Base-by-base conservation (phyloP, 2,113 vertebrate species). In the Oncorhynchus kisutch region DNA sequence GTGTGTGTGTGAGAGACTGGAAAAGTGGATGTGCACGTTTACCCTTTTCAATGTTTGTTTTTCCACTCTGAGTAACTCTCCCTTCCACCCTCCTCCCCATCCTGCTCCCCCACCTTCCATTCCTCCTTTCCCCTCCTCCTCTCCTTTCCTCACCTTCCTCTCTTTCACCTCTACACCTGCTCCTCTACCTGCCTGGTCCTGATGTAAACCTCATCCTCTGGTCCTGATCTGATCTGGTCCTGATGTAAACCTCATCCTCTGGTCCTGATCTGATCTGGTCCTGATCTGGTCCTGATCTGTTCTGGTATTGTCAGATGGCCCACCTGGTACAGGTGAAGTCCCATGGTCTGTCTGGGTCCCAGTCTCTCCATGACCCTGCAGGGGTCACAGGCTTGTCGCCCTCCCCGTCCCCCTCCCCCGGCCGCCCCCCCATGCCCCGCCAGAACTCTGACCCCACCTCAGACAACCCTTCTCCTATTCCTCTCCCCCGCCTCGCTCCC, bases 391-490 rank as follows among this genome's bases (percentile, higher is more conserved):
- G 60, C 54, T 72, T 97, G 60, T 96, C 97, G 88, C 96, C 96
- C 88, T 94, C 95, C 80, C 95, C 97, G 87, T 94, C 94, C 9
- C 39, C 39, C 8, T 11, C 39, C 85, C 96, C 97, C 86, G 96
- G 96, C 90, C 95, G 97, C 69, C 95, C 96, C 34, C 96, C 97
- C 92, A 98, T 99, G 95, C 96, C 98, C 62, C 96, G 97, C 88
- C 98, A 99, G 94, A 99, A 99, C 93, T 98, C 98, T 5, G 97
- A 99, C 92, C 98, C 98, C 93, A 97, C 98, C 79, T 99, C 98
- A 18, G 97, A 98, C 94, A 99, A 96, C 78, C 97, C 97, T 78
- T 94, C 96, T 85, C 94, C 96, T 87, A 95, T 96, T 22, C 94
- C 97, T 87, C 96, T 96, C 25, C 94, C 97, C 85, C 96, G 96